Evolutionary conservation across 2,113 vertebrate genomes (phyloP), one percentile per base, ranked within the genome.

Genomic region (Melanerpes aurifrons): DNA sequence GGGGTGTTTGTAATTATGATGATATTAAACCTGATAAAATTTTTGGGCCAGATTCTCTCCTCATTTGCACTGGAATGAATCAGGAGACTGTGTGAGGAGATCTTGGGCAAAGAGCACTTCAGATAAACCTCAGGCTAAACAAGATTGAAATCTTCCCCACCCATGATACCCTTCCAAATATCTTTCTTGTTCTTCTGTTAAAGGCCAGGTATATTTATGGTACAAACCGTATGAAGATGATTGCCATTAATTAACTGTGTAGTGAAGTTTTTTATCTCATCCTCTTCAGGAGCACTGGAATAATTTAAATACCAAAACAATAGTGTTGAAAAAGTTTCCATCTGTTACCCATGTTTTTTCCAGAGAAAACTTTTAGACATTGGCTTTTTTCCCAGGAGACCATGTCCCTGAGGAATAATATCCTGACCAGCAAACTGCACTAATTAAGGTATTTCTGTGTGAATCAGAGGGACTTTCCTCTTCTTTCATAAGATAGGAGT

Each of bases 381-480:
- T 90, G 86, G 88, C 88, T 73, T 56, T 92, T 95, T 66, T 73
- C 92, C 89, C 91, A 54, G 71, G 93, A 92, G 97, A 47, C 70
- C 25, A 28, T 57, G 40, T 95, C 89, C 79, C 85, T 3, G 1
- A 74, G 70, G 50, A 70, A 67, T 80, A 68, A 5, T 86, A 84
- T 69, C 71, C 88, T 84, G 80, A 84, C 91, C 84, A 61, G 35
- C 2, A 90, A 89, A 79, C 84, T 92, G 28, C 21, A 3, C 70
- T 87, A 66, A 89, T 96, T 92, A 75, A 95, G 92, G 91, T 96
- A 80, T 70, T 95, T 82, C 80, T 89, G 11, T 86, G 63, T 97
- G 97, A 97, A 91, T 97, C 97, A 97, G 0, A 0, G 70, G 87
- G 94, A 94, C 87, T 93, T 97, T 96, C 96, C 94, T 94, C 28